Base-by-base conservation (phyloP, 37 sponge, comb jelly and placozoan genomes). In the Hexactinellida sp. region DNA sequence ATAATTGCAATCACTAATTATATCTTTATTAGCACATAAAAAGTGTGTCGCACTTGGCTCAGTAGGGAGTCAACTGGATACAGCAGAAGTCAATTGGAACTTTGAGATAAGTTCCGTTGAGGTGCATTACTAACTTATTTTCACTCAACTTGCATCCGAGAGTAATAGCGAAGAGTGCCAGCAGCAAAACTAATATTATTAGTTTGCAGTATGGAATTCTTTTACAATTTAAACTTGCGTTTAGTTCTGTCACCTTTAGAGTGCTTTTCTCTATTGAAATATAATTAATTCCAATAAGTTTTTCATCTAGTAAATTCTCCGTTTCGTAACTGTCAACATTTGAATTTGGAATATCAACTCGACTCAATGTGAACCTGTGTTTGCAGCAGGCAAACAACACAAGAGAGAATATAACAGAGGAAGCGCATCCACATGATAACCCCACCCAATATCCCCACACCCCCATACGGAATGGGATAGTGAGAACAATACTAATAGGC, bases 361-460 rank as follows among this genome's bases (percentile, higher is more conserved):
- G 3, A 25, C 30, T 28, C 76, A 63, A 7, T 1, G 13, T 25
- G 21, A 63, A 25, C 30, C 34, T 63, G 28, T 28, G 32, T 10
- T 63, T 25, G 34, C 76, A 63, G 13, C 76, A 63, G 3, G 30
- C 34, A 63, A 10, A 63, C 30, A 63, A n/a, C 30, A 63, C 30
- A 25, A 10, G 19, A 25, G 76, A 63, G 76, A n/a, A 10, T 28
- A 63, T 1, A 7, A 63, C 5, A 10, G 76, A 63, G 3, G 13
- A 7, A 28, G 34, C 76, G 13, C 76, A 63, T 25, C 76, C 76
- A 25, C 21, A 10, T 25, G 13, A 3, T 63, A n/a, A n/a, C 13
- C 76, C 76, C 76, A 63, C 5, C 76, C 76, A 63, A 63, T 63
- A 63, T 63, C 76, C 76, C 76, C 76, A 63, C 30, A 63, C 76